A percentile compares a stretch with the other conserved stretches of the same genome.
Evolutionary conservation across 2,888 invertebrate species (phyloP).

Genomic region (Melinaea menophilus): DNA sequence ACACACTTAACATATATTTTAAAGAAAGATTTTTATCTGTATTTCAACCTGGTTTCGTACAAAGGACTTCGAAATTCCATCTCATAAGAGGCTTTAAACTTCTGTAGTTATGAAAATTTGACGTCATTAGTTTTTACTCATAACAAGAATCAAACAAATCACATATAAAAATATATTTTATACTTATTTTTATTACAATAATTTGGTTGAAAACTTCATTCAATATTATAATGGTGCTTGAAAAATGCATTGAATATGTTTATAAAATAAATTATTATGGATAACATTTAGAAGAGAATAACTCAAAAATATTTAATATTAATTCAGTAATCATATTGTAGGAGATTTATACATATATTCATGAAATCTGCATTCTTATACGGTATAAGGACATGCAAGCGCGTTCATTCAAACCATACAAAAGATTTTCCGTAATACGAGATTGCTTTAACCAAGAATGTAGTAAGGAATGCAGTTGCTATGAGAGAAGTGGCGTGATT

Average conservation of each 20-base stretch:
- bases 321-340: not conserved
- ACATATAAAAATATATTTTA: too few species aligned
- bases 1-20: constrained; percentile 11
- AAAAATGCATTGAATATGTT: too few species aligned
- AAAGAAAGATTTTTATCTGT: constrained; percentile 16
- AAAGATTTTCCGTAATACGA: constrained; percentile 4
- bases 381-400: constrained; percentile 1
- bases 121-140: too few species aligned
- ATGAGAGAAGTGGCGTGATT: too few species aligned
- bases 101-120: not conserved
- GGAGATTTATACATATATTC: constrained; percentile 3
- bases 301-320: not conserved
- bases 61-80: constrained; percentile 15
- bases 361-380: constrained; percentile 6
- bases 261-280: too few species aligned
- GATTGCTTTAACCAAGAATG: not conserved
- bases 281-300: too few species aligned
- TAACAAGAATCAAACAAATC: too few species aligned
- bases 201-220: too few species aligned
- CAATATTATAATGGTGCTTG: too few species aligned
- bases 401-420: not conserved
- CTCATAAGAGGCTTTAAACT: not conserved
- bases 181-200: too few species aligned
- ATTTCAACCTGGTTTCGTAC: constrained; percentile 10
- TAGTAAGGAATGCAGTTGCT: too few species aligned